Evolutionary conservation across 2,113 vertebrate genomes (phyloP).

Genomic region (Psilopogon haemacephalus): DNA sequence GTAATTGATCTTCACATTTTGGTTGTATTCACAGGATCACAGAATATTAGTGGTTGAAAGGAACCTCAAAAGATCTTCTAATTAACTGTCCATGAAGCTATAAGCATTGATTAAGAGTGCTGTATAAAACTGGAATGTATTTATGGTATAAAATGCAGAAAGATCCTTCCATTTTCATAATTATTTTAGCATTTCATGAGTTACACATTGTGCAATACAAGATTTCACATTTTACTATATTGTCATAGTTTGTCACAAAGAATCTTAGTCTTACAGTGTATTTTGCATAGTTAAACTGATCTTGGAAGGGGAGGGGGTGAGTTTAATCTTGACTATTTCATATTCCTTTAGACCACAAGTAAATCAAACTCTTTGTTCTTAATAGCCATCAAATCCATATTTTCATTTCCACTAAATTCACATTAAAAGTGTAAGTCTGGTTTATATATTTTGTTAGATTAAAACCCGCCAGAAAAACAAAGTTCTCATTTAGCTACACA

Average conservation of each 20-base stretch:
- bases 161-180: neutral
- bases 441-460: neutral
- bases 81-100: neutral
- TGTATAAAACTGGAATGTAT: neutral
- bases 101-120: neutral
- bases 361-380: neutral
- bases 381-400: neutral
- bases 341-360: neutral
- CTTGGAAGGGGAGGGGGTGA: neutral
- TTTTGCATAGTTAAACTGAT: neutral
- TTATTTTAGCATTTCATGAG: neutral
- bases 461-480: neutral
- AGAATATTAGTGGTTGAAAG: too few relatives aligned
- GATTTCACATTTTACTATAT: neutral
- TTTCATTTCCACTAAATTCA: neutral
- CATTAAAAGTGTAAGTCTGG: neutral
- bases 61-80: too few relatives aligned
- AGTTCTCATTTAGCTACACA: neutral
- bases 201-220: conserved; percentile 6
- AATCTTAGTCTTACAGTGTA: neutral
- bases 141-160: neutral
- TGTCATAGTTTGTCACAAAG: neutral
- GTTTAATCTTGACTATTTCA: neutral
- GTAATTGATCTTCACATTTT: neutral
- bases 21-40: neutral